phyloP scores from a whole-genome alignment of 1,140 invertebrate species.

The Hypothenemus hampei region DNA sequence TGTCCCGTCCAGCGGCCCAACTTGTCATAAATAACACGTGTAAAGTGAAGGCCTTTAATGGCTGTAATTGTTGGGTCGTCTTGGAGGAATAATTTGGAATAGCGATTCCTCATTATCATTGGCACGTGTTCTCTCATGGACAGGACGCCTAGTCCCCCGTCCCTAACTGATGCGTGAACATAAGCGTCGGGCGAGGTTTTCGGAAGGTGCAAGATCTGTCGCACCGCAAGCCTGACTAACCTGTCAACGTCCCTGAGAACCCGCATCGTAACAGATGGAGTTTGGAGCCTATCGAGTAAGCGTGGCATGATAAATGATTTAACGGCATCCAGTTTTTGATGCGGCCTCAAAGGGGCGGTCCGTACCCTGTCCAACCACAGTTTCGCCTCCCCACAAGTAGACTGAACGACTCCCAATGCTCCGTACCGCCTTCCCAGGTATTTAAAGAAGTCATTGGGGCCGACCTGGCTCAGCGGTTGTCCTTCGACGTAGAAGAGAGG shows the following conservation, averaged over 20 bases:
- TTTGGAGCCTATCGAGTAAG: constrained; percentile 26
- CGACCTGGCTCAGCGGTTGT: constrained; percentile 2
- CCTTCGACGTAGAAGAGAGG: background rate
- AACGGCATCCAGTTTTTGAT: constrained; percentile 32
- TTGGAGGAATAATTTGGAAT: background rate
- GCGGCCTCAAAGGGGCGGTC: constrained; percentile 36
- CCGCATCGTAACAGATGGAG: background rate
- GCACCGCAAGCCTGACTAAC: constrained; percentile 14
- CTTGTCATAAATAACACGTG: background rate
- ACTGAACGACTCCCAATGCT: constrained; percentile 15
- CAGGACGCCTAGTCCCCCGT: constrained; percentile 32
- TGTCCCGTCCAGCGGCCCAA: background rate
- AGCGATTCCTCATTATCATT: background rate
- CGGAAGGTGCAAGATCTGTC: constrained; percentile 21
- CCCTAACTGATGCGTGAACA: constrained; percentile 24
- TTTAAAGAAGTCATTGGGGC: constrained; percentile 16
- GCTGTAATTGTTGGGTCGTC: background rate
- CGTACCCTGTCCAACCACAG: constrained; percentile 21
- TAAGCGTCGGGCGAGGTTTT: constrained; percentile 15
- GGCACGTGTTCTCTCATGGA: background rate
- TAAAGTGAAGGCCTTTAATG: background rate
- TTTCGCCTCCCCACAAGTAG: constrained; percentile 10
- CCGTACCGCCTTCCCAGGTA: constrained; percentile 29
- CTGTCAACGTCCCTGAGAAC: constrained; percentile 20
- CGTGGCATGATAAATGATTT: constrained; percentile 24